A percentile compares a stretch with the other conserved stretches of the same genome.
phyloP scores from a whole-genome alignment of 2,113 vertebrate species.

The Oxygymnocypris stewartii region DNA sequence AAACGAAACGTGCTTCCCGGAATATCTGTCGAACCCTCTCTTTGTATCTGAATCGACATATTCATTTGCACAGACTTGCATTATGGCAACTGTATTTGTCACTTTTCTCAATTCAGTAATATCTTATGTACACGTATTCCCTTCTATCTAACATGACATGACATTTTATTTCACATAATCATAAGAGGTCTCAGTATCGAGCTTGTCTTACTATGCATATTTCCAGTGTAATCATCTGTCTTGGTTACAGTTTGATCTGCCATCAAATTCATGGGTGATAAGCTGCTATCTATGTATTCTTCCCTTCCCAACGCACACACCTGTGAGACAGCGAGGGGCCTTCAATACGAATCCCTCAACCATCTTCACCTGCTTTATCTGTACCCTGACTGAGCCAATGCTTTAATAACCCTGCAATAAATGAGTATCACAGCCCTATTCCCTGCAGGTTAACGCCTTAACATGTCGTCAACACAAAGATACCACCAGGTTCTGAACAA shows the following conservation, averaged over 20 bases:
- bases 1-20: constrained; percentile 62
- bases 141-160: neutral
- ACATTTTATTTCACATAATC: neutral
- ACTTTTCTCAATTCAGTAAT: neutral
- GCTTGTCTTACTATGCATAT: constrained; percentile 18
- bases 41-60: neutral
- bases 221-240: constrained; percentile 39
- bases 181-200: neutral
- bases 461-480: constrained; percentile 36
- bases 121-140: neutral
- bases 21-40: constrained; percentile 41
- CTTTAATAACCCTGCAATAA: constrained; percentile 60
- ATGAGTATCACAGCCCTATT: constrained; percentile 52
- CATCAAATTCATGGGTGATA: constrained; percentile 54
- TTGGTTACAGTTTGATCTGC: constrained; percentile 49
- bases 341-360: constrained; percentile 45
- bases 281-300: constrained; percentile 46
- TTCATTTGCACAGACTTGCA: constrained; percentile 12
- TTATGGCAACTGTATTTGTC: neutral
- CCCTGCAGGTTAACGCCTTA: constrained; percentile 52
- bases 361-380: constrained; percentile 55
- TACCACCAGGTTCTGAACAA: constrained; percentile 31
- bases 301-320: constrained; percentile 52
- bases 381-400: constrained; percentile 40
- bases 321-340: constrained; percentile 47